phyloP scores from a whole-genome alignment of 2,113 vertebrate genomes.

The Chroicocephalus ridibundus region DNA sequence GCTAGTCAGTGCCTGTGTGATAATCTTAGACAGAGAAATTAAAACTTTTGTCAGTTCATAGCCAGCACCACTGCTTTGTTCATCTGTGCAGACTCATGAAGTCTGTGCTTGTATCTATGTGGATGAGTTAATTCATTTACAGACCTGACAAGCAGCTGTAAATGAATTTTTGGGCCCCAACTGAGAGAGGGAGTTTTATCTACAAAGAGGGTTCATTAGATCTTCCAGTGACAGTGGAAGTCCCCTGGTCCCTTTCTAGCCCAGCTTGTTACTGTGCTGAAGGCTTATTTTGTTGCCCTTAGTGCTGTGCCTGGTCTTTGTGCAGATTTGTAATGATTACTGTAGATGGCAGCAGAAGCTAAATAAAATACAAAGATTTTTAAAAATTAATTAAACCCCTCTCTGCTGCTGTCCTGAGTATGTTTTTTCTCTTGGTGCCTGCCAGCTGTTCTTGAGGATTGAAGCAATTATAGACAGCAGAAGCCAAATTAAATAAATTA shows the following conservation, averaged over 20 bases:
- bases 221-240: background rate
- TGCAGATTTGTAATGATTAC: slow-evolving; percentile 46
- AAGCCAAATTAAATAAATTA: slow-evolving; percentile 8
- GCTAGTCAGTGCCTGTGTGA: background rate
- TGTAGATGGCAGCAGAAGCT: slow-evolving; percentile 80
- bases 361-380: slow-evolving; percentile 26
- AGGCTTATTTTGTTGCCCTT: background rate
- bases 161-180: background rate
- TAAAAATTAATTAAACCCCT: slow-evolving; percentile 3
- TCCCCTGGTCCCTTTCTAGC: background rate
- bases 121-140: background rate
- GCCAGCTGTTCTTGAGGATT: background rate
- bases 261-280: background rate
- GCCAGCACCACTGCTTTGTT: background rate
- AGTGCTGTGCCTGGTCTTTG: background rate
- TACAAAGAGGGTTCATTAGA: background rate
- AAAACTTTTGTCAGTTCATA: background rate
- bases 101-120: background rate
- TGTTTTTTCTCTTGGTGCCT: background rate
- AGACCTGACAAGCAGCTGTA: background rate
- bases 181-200: background rate
- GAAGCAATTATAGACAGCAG: background rate
- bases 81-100: background rate
- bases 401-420: background rate
- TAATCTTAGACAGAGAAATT: background rate